A percentile compares a stretch with the other conserved stretches of the same genome.
phyloP scores from a whole-genome alignment of 2,113 vertebrate species.

The Gobiocypris rarus region DNA sequence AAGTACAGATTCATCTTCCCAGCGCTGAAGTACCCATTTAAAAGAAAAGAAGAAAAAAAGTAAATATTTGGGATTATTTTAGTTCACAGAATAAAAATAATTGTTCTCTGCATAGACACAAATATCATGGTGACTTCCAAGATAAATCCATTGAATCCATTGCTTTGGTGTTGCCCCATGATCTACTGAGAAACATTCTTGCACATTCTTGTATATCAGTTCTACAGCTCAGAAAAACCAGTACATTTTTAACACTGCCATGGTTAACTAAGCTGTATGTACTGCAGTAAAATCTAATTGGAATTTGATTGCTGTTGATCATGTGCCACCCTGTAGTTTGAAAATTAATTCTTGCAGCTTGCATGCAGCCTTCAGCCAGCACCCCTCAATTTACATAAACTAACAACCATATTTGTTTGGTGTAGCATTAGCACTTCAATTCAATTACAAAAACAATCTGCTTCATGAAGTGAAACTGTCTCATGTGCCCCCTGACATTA shows the following conservation, averaged over 20 bases:
- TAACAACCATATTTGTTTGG: constrained; percentile 37
- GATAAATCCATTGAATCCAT: background rate
- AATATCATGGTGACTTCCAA: background rate
- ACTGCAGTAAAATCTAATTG: constrained; percentile 48
- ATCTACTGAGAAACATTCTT: background rate
- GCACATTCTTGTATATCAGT: background rate
- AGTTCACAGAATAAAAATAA: background rate
- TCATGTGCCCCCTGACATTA: constrained; percentile 5
- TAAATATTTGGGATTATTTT: background rate
- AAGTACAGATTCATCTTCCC: too few species aligned
- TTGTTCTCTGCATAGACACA: background rate
- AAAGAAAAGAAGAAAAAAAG: background rate
- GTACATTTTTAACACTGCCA: constrained; percentile 1
- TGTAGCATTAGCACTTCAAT: constrained; percentile 42
- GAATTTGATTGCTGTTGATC: constrained; percentile 49
- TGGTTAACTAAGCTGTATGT: constrained; percentile 38
- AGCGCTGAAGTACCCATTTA: too few species aligned
- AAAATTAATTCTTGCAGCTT: constrained; percentile 47
- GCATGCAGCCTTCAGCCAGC: constrained; percentile 44
- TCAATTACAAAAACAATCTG: constrained; percentile 40
- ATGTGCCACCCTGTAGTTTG: constrained; percentile 45
- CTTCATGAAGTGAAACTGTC: constrained; percentile 42
- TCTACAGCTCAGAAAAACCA: background rate
- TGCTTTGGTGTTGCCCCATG: background rate
- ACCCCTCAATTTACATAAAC: constrained; percentile 40